Evolutionary conservation across 2,113 vertebrate genomes (phyloP).

Genomic region (Podarcis muralis): DNA sequence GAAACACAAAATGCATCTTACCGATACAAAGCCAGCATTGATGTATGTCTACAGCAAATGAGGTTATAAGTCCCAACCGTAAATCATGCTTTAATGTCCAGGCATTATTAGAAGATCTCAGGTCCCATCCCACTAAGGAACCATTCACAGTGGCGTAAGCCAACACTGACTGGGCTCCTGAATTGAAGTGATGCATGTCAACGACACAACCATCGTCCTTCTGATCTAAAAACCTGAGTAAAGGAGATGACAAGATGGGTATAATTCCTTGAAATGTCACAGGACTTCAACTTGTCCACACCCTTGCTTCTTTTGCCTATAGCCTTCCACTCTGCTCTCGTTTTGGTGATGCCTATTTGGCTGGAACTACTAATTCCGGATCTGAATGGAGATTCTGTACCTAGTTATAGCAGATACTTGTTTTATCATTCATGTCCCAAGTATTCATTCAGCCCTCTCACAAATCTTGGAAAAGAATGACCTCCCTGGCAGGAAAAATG

Average conservation of each 20-base stretch:
- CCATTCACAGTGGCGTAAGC: slow-evolving; percentile 96
- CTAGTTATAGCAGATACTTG: background rate
- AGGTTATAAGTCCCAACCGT: slow-evolving; percentile 94
- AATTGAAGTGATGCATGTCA: slow-evolving; percentile 96
- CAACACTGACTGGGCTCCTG: slow-evolving; percentile 91
- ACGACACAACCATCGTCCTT: slow-evolving; percentile 95
- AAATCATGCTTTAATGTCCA: slow-evolving; percentile 95
- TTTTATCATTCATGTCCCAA: background rate
- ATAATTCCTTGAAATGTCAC: slow-evolving; percentile 3
- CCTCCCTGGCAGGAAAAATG: background rate
- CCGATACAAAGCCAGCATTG: slow-evolving; percentile 98
- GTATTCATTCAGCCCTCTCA: background rate
- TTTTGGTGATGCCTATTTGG: background rate
- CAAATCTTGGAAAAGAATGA: background rate
- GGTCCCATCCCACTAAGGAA: slow-evolving; percentile 95
- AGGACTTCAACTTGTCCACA: background rate
- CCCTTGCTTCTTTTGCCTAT: background rate
- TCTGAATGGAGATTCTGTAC: background rate
- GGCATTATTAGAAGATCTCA: slow-evolving; percentile 88
- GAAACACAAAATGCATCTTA: slow-evolving; percentile 61
- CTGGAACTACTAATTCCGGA: background rate
- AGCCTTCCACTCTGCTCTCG: background rate
- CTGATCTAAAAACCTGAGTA: slow-evolving; percentile 85
- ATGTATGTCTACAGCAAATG: slow-evolving; percentile 96
- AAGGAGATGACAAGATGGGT: slow-evolving; percentile 6